Conservation (phyloP, 2,888 invertebrate genomes). For the Pandemis heparana region DNA sequence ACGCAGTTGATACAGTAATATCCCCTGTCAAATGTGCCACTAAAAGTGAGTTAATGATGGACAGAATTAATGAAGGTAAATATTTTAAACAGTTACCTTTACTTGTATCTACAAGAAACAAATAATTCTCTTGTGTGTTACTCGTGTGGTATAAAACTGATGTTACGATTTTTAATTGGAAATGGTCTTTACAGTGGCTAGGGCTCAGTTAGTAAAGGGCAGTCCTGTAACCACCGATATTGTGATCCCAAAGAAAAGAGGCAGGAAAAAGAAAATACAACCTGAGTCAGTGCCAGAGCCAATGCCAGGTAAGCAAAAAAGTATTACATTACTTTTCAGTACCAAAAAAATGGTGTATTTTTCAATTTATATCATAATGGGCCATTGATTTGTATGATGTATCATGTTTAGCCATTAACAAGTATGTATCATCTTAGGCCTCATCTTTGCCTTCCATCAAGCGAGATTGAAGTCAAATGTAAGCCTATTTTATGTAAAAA, state of each 20-base stretch:
- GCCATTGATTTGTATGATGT: too few species aligned
- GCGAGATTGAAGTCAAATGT: too few species aligned
- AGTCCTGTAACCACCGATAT: constrained; percentile 18
- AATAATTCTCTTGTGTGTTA: too few species aligned
- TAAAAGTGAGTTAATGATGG: background rate
- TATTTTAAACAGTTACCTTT: background rate
- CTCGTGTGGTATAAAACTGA: too few species aligned
- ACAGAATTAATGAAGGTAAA: background rate
- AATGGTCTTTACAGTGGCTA: constrained; percentile 51
- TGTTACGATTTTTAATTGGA: background rate
- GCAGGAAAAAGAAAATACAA: constrained; percentile 31
- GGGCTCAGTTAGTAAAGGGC: constrained; percentile 49
- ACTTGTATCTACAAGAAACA: background rate
- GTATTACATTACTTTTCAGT: background rate
- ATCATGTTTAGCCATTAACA: too few species aligned
- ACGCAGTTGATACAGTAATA: background rate
- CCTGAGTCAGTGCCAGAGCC: constrained; percentile 17
- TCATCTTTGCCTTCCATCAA: too few species aligned
- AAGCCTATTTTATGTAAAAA: too few species aligned
- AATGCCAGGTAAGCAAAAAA: background rate
- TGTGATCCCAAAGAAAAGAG: constrained; percentile 15
- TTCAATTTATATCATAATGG: too few species aligned
- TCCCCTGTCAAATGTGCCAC: background rate
- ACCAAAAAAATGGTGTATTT: too few species aligned
- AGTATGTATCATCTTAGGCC: too few species aligned